Base-by-base conservation (phyloP, 2,888 invertebrate genomes). In the Embidobia sp. region DNA sequence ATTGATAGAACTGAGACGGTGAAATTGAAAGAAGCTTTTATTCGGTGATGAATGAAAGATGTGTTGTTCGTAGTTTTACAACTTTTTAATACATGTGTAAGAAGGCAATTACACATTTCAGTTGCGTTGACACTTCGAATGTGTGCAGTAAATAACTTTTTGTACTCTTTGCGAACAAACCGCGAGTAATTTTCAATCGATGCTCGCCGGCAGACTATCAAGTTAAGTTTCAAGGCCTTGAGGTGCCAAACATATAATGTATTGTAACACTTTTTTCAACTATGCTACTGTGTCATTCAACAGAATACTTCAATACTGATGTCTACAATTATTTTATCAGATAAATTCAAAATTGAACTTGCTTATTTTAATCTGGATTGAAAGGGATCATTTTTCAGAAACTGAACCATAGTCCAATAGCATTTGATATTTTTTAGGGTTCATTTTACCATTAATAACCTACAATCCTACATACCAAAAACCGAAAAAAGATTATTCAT, bases 241-340 rank as follows among this genome's bases (percentile, higher is more conserved):
- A 10, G 44, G 18, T 33, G 44, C 53, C 27, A 42, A 66, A 44
- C 44, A 13, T 51, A 40, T 53, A 51, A 53, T 44, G 10, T n/a
- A 44, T 26, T 13, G 51, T 66, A 53, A 66, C 64, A 66, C 66
- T 66, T 66, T 51, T 51, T 66, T 42, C 55, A 66, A 66, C 55
- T 67, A 35, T 55, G 67, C 55, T 67, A 55, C 55, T 67, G 26
- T 67, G 55, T 48, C 55, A 46, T 16, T 16, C 26, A 1, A 33
- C 16, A 16, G 22, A 59, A 44, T 57, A 40, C 18, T 55, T 27
- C 29, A 40, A 22, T n/a, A n/a, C n/a, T n/a, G n/a, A n/a, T n/a
- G n/a, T n/a, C n/a, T n/a, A 2, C 8, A 18, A 2, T 27, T 10
- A 18, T 11, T 19, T 19, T 11, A 31, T 51, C 33, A 19, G 19